A percentile compares a stretch with the other conserved stretches of the same genome.
These are phyloP conservation scores for Podabrus alpinus DNA, from an alignment of 2,888 invertebrate species.

Conservation along the genomic window DNA sequence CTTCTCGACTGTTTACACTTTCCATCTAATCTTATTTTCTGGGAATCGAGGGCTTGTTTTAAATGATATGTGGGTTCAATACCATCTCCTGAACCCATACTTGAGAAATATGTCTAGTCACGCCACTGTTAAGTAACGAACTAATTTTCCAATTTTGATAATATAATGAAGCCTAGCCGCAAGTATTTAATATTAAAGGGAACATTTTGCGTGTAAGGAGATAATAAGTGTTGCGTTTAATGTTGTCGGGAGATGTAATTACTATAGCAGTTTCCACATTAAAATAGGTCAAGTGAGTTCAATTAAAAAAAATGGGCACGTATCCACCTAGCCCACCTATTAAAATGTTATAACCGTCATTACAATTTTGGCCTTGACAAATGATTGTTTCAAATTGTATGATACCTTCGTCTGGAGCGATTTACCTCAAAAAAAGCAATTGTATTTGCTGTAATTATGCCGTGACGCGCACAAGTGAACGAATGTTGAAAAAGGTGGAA, in stretches of 20 bases:
- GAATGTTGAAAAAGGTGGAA: background rate
- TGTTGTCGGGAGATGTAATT: background rate
- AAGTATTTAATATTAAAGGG: background rate
- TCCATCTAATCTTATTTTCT: background rate
- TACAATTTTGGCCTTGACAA: background rate
- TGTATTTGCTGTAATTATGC: background rate
- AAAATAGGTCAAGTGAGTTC: constrained; percentile 2
- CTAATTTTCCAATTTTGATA: background rate
- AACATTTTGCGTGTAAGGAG: background rate
- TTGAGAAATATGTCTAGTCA: background rate
- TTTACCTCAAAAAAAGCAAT: background rate
- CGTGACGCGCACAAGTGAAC: background rate
- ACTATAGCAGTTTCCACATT: background rate
- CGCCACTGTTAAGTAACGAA: background rate
- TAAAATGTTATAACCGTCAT: background rate
- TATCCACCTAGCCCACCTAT: background rate
- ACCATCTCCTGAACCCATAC: background rate
- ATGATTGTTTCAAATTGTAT: background rate
- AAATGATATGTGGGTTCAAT: background rate
- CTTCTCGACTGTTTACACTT: background rate
- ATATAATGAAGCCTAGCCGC: background rate
- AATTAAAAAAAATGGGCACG: background rate
- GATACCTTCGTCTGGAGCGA: background rate
- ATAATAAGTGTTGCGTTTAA: background rate
- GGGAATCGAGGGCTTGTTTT: background rate